Percentiles rank a stretch among this genome's conserved stretches.
Evolutionary conservation across 2,113 vertebrate genomes (phyloP).

Genomic region (Xenopus borealis): DNA sequence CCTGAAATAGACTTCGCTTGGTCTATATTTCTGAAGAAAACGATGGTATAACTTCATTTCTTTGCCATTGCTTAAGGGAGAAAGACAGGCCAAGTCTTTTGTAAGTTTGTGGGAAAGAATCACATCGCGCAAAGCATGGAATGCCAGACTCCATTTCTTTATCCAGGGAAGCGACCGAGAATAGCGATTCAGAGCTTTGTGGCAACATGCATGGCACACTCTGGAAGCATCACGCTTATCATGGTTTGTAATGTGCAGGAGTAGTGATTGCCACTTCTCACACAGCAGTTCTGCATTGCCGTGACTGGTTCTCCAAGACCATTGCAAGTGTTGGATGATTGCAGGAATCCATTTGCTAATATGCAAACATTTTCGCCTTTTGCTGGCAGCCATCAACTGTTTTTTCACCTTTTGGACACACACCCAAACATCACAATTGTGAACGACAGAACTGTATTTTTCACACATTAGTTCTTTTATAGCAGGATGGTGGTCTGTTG

Average conservation of each 20-base stretch:
- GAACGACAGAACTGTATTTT: not conserved
- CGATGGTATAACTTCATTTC: not conserved
- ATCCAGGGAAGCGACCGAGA: not conserved
- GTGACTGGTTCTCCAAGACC: not conserved
- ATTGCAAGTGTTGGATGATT: not conserved
- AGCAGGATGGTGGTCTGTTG: not conserved
- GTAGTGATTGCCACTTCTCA: constrained; percentile 2
- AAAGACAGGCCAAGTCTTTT: not conserved
- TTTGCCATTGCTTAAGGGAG: not conserved
- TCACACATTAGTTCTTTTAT: not conserved
- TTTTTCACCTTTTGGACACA: not conserved
- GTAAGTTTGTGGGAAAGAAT: not conserved
- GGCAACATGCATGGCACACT: not conserved
- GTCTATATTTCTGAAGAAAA: not conserved
- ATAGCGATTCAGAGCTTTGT: not conserved
- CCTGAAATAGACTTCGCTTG: not conserved
- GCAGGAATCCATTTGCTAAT: not conserved
- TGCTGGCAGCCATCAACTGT: not conserved
- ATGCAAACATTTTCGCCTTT: not conserved
- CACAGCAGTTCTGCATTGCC: constrained; percentile 1
- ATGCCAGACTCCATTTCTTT: not conserved
- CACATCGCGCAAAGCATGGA: not conserved
- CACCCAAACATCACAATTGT: not conserved
- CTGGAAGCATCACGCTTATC: not conserved
- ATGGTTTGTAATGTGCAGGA: not conserved